Evolutionary conservation across 2,888 invertebrate species (phyloP).

Genomic region (Hirudinaria manillensis): DNA sequence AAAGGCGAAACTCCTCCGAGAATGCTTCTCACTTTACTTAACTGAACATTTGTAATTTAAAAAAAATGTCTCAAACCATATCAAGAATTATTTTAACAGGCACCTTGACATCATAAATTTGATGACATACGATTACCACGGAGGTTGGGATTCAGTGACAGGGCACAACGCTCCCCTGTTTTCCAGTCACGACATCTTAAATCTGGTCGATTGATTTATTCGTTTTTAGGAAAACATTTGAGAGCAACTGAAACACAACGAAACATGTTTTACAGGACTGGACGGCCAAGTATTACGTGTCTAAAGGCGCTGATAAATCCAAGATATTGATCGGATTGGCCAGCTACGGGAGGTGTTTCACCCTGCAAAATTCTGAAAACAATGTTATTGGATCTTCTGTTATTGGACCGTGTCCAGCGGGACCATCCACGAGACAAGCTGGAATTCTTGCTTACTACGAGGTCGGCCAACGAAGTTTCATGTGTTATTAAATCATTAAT

Average conservation of each 20-base stretch:
- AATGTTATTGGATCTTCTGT: constrained; percentile 43
- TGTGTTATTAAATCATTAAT: too few relatives aligned
- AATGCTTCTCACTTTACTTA: neutral
- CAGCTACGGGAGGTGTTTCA: constrained; percentile 46
- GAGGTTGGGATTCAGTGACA: constrained; percentile 47
- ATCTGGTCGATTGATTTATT: too few relatives aligned
- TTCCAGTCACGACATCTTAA: neutral
- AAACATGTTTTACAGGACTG: constrained; percentile 32
- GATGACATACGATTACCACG: constrained; percentile 52
- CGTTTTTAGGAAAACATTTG: neutral
- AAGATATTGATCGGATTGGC: constrained; percentile 47
- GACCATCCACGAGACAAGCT: constrained; percentile 43
- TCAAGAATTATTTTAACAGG: constrained; percentile 38
- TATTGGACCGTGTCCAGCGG: constrained; percentile 41
- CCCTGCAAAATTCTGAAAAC: constrained; percentile 38
- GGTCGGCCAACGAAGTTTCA: constrained; percentile 37
- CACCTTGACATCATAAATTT: constrained; percentile 45
- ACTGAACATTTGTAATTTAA: neutral
- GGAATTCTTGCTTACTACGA: constrained; percentile 49
- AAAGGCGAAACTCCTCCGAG: too few relatives aligned
- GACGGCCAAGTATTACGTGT: constrained; percentile 44
- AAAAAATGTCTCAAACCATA: too few relatives aligned
- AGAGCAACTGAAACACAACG: neutral
- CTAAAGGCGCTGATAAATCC: constrained; percentile 43
- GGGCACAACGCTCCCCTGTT: constrained; percentile 50